Evolutionary conservation across 2,113 vertebrate genomes (phyloP).

Genomic region (Callaeas wilsoni): DNA sequence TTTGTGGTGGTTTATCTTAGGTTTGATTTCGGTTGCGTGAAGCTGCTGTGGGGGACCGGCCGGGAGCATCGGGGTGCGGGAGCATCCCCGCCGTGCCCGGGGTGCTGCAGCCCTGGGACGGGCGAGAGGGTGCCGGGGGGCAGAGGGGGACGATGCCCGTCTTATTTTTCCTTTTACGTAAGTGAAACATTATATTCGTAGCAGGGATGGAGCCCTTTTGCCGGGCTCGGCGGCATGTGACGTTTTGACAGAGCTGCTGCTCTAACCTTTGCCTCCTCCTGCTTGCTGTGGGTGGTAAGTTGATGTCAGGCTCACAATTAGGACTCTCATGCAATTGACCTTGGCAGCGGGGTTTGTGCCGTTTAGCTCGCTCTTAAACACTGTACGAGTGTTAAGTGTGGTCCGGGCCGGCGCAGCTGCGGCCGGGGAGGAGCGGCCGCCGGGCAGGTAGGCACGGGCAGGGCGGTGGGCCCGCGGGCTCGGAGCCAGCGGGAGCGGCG

Average conservation of each 20-base stretch:
- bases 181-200: constrained; percentile 40
- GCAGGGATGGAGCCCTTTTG: neutral
- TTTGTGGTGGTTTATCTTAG: neutral
- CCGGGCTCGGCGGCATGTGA: constrained; percentile 38
- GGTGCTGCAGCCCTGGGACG: neutral
- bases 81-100: neutral
- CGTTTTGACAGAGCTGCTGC: constrained; percentile 69
- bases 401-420: neutral
- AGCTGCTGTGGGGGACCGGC: neutral
- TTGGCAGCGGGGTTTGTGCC: constrained; percentile 72
- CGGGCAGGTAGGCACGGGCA: neutral
- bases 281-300: constrained; percentile 73
- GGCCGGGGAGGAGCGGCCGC: no score
- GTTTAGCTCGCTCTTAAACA: constrained; percentile 52
- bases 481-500: fast-evolving
- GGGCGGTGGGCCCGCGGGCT: neutral
- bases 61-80: neutral
- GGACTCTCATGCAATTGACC: constrained; percentile 74
- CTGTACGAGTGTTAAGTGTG: constrained; percentile 43
- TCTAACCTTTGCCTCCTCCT: constrained; percentile 74
- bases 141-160: neutral
- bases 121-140: neutral
- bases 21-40: neutral
- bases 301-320: constrained; percentile 76
- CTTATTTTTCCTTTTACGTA: neutral